These are phyloP conservation scores for Polyodon spathula DNA, from an alignment of 2,113 vertebrate genomes.

Conservation along the genomic window DNA sequence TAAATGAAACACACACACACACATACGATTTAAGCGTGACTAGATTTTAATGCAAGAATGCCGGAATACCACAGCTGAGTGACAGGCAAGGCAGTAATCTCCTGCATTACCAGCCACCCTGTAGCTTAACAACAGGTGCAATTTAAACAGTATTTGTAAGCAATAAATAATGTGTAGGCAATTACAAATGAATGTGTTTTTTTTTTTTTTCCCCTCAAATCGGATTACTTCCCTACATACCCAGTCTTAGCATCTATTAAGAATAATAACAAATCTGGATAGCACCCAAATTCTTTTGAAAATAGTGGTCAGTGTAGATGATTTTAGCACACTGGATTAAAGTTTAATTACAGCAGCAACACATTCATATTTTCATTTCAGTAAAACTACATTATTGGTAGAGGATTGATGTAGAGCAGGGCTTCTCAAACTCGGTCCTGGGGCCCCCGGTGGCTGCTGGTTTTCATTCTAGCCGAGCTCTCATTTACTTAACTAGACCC, in stretches of 20 bases:
- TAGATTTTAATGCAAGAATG: too few relatives aligned
- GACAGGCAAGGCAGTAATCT: neutral
- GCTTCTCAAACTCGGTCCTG: slow-evolving; percentile 5
- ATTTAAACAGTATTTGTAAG: neutral
- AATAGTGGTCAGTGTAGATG: neutral
- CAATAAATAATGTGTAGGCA: slow-evolving; percentile 4
- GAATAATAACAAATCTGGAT: slow-evolving; percentile 9
- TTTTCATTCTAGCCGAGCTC: too few relatives aligned
- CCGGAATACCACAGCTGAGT: too few relatives aligned
- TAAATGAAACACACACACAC: too few relatives aligned
- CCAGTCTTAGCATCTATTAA: slow-evolving; percentile 5
- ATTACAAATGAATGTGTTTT: slow-evolving; percentile 8
- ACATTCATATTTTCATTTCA: neutral
- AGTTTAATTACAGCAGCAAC: neutral
- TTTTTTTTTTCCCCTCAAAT: neutral
- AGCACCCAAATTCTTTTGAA: slow-evolving; percentile 1
- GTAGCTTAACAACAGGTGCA: slow-evolving; percentile 3
- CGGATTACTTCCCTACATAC: slow-evolving; percentile 1
- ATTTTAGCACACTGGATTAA: neutral
- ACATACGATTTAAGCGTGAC: too few relatives aligned
- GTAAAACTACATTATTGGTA: too few relatives aligned
- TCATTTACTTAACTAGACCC: too few relatives aligned
- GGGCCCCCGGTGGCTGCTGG: too few relatives aligned
- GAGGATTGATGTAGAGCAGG: slow-evolving; percentile 8
- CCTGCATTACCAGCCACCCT: too few relatives aligned